Evolutionary conservation across 2,888 invertebrate species (phyloP), one percentile per base, ranked within the genome.

Genomic region (Phortica okadai): DNA sequence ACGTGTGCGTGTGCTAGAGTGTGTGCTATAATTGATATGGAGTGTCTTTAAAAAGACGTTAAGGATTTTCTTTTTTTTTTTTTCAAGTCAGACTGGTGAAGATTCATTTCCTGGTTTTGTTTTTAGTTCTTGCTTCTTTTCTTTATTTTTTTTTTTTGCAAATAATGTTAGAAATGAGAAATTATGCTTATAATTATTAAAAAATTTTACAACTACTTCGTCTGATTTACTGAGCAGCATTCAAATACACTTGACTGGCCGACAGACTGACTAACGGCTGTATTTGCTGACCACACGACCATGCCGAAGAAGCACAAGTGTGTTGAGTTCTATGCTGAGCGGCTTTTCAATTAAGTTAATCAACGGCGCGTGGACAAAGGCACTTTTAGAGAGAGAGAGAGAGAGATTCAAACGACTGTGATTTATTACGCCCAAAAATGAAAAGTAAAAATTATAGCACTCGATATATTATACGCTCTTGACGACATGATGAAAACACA

Each of bases 1-100:
- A 54, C 2, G 54, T 54, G 54, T 10, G 11, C 21, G 58, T 14
- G 58, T 59, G 21, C 16, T 1, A n/a, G 16, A 16, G 25, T 56
- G 33, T 62, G 45, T 44, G 21, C 45, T n/a, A 69, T 69, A 69
- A 69, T 69, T 69, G 69, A 69, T 69, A 69, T 50, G 50, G 41
- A 45, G 45, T 69, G 69, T 11, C 41, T 69, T 69, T 45, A 16
- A 21, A 21, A 69, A 41, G 56, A 72, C 54, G 33, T 72, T 72
- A 72, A 58, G 58, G 58, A 66, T 66, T 66, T 66, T 6, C 41
- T 69, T 14, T n/a, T 44, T 21, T 44, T 50, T 25, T 70, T 44
- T 73, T 16, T 42, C 33, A 73, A 58, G 7, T 2, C 50, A 50
- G 21, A 14, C 50, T 11, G 50, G 50, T 50, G 50, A 50, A 50